phyloP scores from a whole-genome alignment of 1,140 invertebrate genomes.

The Helicoverpa armigera region DNA sequence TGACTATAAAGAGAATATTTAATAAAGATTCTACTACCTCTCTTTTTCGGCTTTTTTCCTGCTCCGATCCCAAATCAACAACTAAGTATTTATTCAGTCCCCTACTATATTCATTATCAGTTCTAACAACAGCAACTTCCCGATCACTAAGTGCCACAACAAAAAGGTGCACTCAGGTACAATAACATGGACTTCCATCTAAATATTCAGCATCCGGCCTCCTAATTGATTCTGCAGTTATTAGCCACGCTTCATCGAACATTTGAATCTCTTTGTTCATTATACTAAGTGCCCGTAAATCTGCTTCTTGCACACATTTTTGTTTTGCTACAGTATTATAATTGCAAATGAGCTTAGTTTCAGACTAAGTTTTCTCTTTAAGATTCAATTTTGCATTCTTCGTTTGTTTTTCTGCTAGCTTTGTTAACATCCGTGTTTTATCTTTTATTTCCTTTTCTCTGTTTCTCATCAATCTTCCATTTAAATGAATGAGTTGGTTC shows the following conservation, averaged over 20 bases:
- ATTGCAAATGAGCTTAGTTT: conserved; percentile 33
- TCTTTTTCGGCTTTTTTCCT: too few species aligned
- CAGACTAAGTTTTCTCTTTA: conserved; percentile 4
- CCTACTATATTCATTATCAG: too few species aligned
- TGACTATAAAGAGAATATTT: too few species aligned
- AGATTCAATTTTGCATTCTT: not conserved
- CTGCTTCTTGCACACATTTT: conserved; percentile 28
- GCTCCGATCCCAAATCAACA: not conserved
- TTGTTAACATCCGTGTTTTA: not conserved
- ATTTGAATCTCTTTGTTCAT: conserved; percentile 41
- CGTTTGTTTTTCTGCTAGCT: not conserved
- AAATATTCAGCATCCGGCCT: conserved; percentile 44
- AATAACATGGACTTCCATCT: not conserved
- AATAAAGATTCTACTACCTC: too few species aligned
- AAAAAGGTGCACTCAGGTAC: conserved; percentile 8
- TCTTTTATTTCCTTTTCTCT: too few species aligned
- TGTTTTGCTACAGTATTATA: conserved; percentile 24
- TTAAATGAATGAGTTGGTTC: too few species aligned
- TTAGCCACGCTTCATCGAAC: conserved; percentile 37
- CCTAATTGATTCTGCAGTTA: conserved; percentile 49
- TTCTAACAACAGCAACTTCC: not conserved
- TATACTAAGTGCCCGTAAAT: conserved; percentile 22
- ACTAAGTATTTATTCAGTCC: not conserved
- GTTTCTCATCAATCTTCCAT: too few species aligned
- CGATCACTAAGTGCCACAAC: not conserved